Percentiles rank a stretch among this genome's conserved stretches.
These are phyloP conservation scores for Sphaeramia orbicularis DNA, from an alignment of 2,797 vertebrate species.

Conservation along the genomic window DNA sequence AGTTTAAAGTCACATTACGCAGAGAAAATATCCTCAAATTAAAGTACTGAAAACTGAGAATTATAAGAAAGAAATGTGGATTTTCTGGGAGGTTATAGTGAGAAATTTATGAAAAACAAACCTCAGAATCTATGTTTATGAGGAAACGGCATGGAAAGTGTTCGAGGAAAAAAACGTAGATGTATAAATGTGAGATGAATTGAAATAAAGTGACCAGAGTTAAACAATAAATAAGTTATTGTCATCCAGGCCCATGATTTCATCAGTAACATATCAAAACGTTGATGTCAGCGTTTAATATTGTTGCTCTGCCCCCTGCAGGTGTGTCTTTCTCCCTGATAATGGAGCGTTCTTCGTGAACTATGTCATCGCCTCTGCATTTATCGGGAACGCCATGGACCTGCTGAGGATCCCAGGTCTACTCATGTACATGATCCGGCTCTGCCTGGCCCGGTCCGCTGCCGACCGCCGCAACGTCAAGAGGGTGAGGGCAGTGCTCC, in stretches of 20 bases:
- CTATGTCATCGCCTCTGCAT: conserved; percentile 96
- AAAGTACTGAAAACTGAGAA: too few relatives aligned
- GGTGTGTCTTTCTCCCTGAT: conserved; percentile 97
- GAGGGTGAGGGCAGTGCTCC: conserved; percentile 84
- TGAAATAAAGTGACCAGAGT: too few relatives aligned
- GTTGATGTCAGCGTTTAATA: not conserved
- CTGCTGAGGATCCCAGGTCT: conserved; percentile 95
- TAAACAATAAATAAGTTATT: not conserved
- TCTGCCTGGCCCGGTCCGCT: conserved; percentile 94
- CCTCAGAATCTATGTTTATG: too few relatives aligned
- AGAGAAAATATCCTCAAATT: too few relatives aligned
- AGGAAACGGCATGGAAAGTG: too few relatives aligned
- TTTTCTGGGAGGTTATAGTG: too few relatives aligned
- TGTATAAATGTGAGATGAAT: too few relatives aligned
- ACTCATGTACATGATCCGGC: conserved; percentile 98
- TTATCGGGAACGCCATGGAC: conserved; percentile 98
- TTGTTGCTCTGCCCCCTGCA: conserved; percentile 50
- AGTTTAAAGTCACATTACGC: too few relatives aligned
- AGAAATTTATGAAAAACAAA: too few relatives aligned
- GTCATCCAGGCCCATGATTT: not conserved
- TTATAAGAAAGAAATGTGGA: too few relatives aligned
- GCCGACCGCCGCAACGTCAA: conserved; percentile 96
- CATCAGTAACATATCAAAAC: not conserved
- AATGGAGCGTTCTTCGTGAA: conserved; percentile 98
- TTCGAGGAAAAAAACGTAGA: too few relatives aligned